These are phyloP conservation scores for Mesoclemmys tuberculata DNA, from an alignment of 2,113 vertebrate genomes.

Conservation along the genomic window DNA sequence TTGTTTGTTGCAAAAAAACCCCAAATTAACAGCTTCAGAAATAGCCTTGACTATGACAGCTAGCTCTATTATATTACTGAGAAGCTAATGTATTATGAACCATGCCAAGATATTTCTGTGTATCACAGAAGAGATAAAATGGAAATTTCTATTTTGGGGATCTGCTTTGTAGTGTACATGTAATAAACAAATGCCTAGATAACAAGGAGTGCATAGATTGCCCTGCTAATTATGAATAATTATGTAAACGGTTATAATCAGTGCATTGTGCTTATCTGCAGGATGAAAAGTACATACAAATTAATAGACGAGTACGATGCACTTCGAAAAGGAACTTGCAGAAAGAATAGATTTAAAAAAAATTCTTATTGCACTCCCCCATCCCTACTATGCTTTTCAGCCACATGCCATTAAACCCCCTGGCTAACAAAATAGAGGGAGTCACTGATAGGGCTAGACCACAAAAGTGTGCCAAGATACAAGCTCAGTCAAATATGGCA, in stretches of 20 bases:
- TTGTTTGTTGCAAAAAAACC: slow-evolving; percentile 61
- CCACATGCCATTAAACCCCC: neutral
- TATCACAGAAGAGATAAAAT: slow-evolving; percentile 66
- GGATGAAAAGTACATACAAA: slow-evolving; percentile 14
- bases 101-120: slow-evolving; percentile 70
- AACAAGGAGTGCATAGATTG: slow-evolving; percentile 56
- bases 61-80: slow-evolving; percentile 70
- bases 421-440: neutral
- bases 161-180: neutral
- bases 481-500: neutral
- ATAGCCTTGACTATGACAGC: slow-evolving; percentile 66
- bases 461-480: neutral
- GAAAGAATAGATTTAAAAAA: neutral
- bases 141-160: slow-evolving; percentile 71
- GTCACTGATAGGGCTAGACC: neutral
- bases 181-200: slow-evolving; percentile 68
- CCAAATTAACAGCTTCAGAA: slow-evolving; percentile 65
- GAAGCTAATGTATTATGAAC: slow-evolving; percentile 73
- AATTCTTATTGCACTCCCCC: neutral
- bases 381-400: neutral
- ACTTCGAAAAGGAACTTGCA: neutral
- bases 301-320: neutral
- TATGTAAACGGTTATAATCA: slow-evolving; percentile 39
- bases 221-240: slow-evolving; percentile 61
- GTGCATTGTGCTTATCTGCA: neutral